These are phyloP conservation scores for Motacilla tschutschensis DNA, from an alignment of 2,113 vertebrate species.

Conservation along the genomic window DNA sequence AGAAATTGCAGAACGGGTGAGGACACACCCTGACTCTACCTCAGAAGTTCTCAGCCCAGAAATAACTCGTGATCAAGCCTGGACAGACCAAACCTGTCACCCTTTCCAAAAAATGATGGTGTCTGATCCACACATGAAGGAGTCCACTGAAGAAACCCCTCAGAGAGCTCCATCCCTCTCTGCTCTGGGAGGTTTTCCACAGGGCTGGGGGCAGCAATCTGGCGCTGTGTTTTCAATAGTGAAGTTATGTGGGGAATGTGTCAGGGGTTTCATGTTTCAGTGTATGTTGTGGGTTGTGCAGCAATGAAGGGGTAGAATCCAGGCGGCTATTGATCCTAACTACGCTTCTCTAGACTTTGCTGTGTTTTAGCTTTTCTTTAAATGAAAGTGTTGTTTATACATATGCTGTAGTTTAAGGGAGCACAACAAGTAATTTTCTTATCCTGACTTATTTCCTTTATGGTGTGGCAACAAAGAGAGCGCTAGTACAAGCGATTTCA, in stretches of 20 bases:
- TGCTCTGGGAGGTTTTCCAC: background rate
- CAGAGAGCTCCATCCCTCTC: background rate
- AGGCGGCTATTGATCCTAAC: background rate
- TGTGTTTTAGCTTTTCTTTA: background rate
- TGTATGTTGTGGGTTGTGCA: background rate
- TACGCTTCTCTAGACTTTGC: background rate
- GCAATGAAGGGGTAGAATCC: background rate
- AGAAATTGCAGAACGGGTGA: background rate
- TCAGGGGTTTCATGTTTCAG: constrained; percentile 52
- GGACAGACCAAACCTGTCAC: background rate
- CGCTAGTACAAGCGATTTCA: background rate
- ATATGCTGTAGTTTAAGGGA: background rate
- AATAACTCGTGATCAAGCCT: background rate
- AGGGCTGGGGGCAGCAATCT: background rate
- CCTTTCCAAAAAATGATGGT: background rate
- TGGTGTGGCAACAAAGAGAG: background rate
- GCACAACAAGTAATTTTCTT: background rate
- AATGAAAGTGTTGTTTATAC: background rate
- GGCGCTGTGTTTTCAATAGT: constrained; percentile 29
- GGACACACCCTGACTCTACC: background rate
- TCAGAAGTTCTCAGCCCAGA: background rate
- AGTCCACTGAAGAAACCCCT: background rate
- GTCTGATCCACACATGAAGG: rapidly evolving
- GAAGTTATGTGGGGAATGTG: constrained; percentile 56
- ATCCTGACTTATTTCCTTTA: background rate